Conservation (phyloP, 2,888 invertebrate species). For the Endomychus coccineus region DNA sequence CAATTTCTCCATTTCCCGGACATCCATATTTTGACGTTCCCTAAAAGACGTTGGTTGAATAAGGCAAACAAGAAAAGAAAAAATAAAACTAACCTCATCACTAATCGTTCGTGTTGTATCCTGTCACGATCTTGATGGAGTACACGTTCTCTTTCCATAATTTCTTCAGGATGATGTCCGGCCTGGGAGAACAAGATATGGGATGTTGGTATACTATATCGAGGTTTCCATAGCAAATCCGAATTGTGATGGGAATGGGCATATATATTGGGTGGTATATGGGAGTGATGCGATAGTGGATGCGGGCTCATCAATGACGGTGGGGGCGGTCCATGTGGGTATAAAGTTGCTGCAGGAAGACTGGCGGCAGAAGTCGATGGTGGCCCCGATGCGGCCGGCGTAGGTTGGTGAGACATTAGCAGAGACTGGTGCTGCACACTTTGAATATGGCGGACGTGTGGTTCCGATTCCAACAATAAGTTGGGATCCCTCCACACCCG, state of each 20-base stretch:
- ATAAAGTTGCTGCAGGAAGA: constrained; percentile 9
- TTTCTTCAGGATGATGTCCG: constrained; percentile 41
- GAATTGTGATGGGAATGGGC: constrained; percentile 38
- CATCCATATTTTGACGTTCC: constrained; percentile 63
- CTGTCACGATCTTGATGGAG: constrained; percentile 57
- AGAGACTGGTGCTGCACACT: constrained; percentile 55
- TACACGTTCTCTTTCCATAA: constrained; percentile 47
- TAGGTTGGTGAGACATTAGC: constrained; percentile 52
- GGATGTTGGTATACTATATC: constrained; percentile 44
- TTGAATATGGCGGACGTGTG: constrained; percentile 53
- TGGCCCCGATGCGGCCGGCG: constrained; percentile 35
- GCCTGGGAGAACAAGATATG: constrained; percentile 10
- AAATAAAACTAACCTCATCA: neutral
- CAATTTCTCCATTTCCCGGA: constrained; percentile 56
- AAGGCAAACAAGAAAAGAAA: neutral
- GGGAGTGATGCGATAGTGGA: constrained; percentile 36
- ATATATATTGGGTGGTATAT: constrained; percentile 31
- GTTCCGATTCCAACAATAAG: constrained; percentile 46
- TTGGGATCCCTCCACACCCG: constrained; percentile 54
- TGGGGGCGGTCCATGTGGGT: constrained; percentile 35
- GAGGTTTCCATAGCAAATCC: constrained; percentile 56
- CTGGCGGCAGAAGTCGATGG: constrained; percentile 36
- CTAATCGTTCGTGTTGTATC: neutral
- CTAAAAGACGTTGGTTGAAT: constrained; percentile 35
- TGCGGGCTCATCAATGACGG: constrained; percentile 41